Evolutionary conservation across 1,140 invertebrate species (phyloP).

Genomic region (Drosophila punjabiensis): DNA sequence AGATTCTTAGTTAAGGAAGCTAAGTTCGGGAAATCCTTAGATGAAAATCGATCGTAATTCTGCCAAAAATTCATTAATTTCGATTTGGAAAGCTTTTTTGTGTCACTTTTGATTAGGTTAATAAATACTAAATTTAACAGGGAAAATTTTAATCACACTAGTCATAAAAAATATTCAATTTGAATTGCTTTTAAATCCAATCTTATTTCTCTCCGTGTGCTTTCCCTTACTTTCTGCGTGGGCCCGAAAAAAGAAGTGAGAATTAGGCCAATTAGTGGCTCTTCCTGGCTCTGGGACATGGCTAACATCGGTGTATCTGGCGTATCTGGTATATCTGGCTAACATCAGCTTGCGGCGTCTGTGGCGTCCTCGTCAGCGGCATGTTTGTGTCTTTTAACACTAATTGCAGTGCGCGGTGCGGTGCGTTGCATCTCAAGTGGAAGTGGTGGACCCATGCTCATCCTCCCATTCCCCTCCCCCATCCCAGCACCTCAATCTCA

Average conservation of each 20-base stretch:
- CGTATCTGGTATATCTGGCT: slow-evolving; percentile 31
- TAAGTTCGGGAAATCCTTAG: too few species aligned
- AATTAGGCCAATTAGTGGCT: slow-evolving; percentile 81
- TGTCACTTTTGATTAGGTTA: too few species aligned
- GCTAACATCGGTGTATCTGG: slow-evolving; percentile 20
- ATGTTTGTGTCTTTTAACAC: slow-evolving; percentile 79
- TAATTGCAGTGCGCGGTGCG: slow-evolving; percentile 61
- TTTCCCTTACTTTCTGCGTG: slow-evolving; percentile 46
- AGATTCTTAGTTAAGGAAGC: too few species aligned
- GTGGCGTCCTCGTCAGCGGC: slow-evolving; percentile 24
- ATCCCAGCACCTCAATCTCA: neutral
- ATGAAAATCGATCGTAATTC: too few species aligned
- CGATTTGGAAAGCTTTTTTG: too few species aligned
- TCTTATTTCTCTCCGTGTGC: slow-evolving; percentile 26
- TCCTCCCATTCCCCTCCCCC: neutral
- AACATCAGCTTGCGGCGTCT: slow-evolving; percentile 54
- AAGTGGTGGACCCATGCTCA: slow-evolving; percentile 19
- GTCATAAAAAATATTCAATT: too few species aligned
- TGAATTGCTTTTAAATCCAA: too few species aligned
- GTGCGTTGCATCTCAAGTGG: slow-evolving; percentile 63
- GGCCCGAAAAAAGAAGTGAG: slow-evolving; percentile 64
- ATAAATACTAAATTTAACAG: too few species aligned
- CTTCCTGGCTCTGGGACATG: slow-evolving; percentile 53
- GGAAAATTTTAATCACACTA: too few species aligned
- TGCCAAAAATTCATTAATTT: too few species aligned